phyloP scores from a whole-genome alignment of 2,113 vertebrate species.

The Anser brachyrhynchus region DNA sequence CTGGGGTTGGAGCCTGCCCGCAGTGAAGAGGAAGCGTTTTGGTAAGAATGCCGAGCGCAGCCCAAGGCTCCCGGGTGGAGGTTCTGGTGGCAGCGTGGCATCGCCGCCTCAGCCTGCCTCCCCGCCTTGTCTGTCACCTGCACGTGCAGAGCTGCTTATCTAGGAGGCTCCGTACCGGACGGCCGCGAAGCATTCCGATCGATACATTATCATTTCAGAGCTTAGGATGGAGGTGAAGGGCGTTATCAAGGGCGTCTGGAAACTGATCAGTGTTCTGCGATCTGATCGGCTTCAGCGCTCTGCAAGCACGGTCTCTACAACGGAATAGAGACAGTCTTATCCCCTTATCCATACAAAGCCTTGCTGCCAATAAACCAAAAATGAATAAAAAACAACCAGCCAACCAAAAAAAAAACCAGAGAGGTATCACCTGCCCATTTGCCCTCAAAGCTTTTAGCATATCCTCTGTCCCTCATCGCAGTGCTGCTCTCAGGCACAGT shows the following conservation, averaged over 20 bases:
- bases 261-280: background rate
- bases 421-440: background rate
- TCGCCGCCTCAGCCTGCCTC: background rate
- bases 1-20: background rate
- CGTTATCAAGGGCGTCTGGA: constrained; percentile 12
- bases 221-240: constrained; percentile 32
- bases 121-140: background rate
- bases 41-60: rapidly evolving
- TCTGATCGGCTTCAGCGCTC: background rate
- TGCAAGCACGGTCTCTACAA: background rate
- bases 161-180: background rate
- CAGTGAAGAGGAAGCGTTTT: rapidly evolving
- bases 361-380: background rate
- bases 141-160: constrained; percentile 6
- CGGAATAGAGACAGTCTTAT: background rate
- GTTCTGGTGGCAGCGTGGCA: rapidly evolving
- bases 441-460: background rate
- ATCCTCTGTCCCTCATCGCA: background rate
- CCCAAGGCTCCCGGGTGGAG: background rate
- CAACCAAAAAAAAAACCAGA: background rate
- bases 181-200: background rate
- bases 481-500: background rate
- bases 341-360: background rate
- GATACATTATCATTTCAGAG: constrained; percentile 29
- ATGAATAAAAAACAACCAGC: background rate